These are phyloP conservation scores for Hypsopygia costalis DNA, from an alignment of 2,888 invertebrate species.

Conservation along the genomic window DNA sequence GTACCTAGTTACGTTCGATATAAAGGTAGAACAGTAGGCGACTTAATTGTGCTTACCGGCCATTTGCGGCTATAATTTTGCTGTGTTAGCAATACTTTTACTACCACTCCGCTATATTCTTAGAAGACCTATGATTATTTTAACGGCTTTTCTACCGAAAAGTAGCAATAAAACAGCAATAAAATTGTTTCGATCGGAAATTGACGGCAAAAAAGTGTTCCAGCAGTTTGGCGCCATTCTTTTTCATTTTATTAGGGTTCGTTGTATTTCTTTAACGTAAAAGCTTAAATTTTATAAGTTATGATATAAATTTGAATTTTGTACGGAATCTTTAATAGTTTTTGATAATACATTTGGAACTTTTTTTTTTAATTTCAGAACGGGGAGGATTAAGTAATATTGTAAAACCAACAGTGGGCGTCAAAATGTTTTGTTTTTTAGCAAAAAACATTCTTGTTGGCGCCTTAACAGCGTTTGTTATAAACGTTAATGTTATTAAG, in stretches of 20 bases:
- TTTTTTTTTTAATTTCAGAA: constrained; percentile 23
- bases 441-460: constrained; percentile 32
- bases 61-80: constrained; percentile 6
- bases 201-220: constrained; percentile 32
- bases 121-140: constrained; percentile 40
- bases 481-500: constrained; percentile 24
- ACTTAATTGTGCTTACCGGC: constrained; percentile 9
- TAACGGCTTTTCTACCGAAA: constrained; percentile 28
- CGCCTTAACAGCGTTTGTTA: constrained; percentile 21
- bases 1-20: too few species aligned
- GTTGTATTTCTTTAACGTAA: background rate
- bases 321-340: background rate
- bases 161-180: constrained; percentile 40
- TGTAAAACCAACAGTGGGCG: constrained; percentile 72
- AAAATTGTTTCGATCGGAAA: constrained; percentile 34
- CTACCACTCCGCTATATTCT: constrained; percentile 23
- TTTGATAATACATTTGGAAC: background rate
- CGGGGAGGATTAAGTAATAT: constrained; percentile 61
- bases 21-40: constrained; percentile 11
- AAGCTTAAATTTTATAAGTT: background rate
- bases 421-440: constrained; percentile 42
- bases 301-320: background rate
- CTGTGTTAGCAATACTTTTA: constrained; percentile 3
- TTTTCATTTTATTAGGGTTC: constrained; percentile 29
- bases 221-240: constrained; percentile 50